Conservation (phyloP, 2,797 vertebrate species). For the Clarias laeviceps region DNA sequence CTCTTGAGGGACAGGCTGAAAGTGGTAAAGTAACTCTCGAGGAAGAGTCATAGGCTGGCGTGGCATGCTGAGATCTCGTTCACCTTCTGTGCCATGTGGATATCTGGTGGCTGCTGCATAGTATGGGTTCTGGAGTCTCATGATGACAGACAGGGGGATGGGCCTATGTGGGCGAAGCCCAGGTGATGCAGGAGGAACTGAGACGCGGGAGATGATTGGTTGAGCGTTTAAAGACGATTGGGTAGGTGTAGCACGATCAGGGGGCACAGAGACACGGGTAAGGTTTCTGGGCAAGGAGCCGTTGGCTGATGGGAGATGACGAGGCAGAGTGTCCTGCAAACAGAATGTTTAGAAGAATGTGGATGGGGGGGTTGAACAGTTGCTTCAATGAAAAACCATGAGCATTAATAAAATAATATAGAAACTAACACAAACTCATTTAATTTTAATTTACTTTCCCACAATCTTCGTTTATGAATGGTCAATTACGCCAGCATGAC, state of each 20-base stretch:
- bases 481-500: too few species aligned
- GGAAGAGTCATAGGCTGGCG: slow-evolving; percentile 55
- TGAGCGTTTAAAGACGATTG: slow-evolving; percentile 71
- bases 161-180: slow-evolving; percentile 71
- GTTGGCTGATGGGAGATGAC: slow-evolving; percentile 40
- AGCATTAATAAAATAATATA: not conserved
- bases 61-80: slow-evolving; percentile 59
- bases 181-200: slow-evolving; percentile 77
- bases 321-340: slow-evolving; percentile 42
- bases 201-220: slow-evolving; percentile 83
- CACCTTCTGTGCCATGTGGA: slow-evolving; percentile 46
- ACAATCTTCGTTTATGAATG: too few species aligned
- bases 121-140: slow-evolving; percentile 86
- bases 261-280: slow-evolving; percentile 62
- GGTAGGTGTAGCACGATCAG: slow-evolving; percentile 65
- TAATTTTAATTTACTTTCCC: not conserved
- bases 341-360: slow-evolving; percentile 38
- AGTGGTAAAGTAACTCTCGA: slow-evolving; percentile 55
- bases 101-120: slow-evolving; percentile 63
- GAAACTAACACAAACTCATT: not conserved
- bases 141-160: slow-evolving; percentile 89
- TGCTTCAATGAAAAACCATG: not conserved
- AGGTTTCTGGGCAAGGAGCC: slow-evolving; percentile 67
- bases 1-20: slow-evolving; percentile 59
- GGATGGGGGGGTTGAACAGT: not conserved